Base-by-base conservation (phyloP, 2,797 vertebrate genomes). In the Scomberomorus guttatus region DNA sequence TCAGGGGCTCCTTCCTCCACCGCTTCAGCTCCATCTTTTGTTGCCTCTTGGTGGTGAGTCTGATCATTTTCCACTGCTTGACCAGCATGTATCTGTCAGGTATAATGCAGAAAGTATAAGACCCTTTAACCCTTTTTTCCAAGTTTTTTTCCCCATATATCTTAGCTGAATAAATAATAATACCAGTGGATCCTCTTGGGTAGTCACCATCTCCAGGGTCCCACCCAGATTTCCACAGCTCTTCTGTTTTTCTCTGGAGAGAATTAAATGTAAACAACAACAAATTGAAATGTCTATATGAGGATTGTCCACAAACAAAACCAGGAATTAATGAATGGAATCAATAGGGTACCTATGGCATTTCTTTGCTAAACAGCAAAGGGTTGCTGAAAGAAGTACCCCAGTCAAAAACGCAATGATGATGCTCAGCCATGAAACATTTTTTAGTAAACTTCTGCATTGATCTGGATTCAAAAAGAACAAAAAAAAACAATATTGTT, bases 351-450 rank as follows among this genome's bases (percentile, higher is more conserved):
- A 91, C 87, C 87, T 83, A 32, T 4, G 0, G 24, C 48, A 87
- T 59, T 11, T 67, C 18, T 1, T 25, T 10, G 5, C 64, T 56
- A 88, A 69, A 69, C 67, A 89, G 66, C 64, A 93, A 58, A 91
- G 20, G 32, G 63, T 0, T 24, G 81, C 11, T 32, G 92, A 81
- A 42, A 86, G 56, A 20, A 84, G 22, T 17, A 79, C n/a, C 11
- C 92, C 94, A 5, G 59, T n/a, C 13, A 91, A 25, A 86, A 93
- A 90, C 25, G 75, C 69, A 55, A 91, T 0, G 27, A 90, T 74
- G n/a, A 72, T 25, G 44, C 51, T 18, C 46, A 50, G 46, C 18
- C 18, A 7, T 20, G 8, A 20, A 20, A 50, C 17, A 50, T 7
- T 3, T 20, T 8, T 50, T 20, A n/a, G 18, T 50, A 20, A 50